phyloP scores from a whole-genome alignment of 2,113 vertebrate species.

The Dromiciops gliroides region DNA sequence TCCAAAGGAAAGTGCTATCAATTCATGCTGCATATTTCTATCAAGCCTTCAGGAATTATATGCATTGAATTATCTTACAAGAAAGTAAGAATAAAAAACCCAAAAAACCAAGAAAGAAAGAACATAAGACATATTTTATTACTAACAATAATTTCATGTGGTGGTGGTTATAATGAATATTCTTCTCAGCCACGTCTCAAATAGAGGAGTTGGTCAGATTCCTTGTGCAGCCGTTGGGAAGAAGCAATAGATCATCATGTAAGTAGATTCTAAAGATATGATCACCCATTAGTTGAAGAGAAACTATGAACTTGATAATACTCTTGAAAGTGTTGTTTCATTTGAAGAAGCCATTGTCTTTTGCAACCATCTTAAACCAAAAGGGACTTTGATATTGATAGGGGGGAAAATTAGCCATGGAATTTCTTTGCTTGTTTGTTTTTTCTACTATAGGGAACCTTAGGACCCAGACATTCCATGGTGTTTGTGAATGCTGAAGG shows the following conservation, averaged over 20 bases:
- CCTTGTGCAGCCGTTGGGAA: background rate
- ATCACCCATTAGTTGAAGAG: background rate
- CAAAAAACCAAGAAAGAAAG: no score
- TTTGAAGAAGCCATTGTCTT: background rate
- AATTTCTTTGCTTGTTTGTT: background rate
- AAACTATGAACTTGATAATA: background rate
- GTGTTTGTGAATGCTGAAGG: background rate
- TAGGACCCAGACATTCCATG: background rate
- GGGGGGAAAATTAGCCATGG: background rate
- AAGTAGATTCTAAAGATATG: background rate
- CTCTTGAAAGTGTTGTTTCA: background rate
- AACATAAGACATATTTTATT: background rate
- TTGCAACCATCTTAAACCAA: background rate
- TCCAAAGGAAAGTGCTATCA: background rate
- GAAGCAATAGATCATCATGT: background rate
- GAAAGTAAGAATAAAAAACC: no score
- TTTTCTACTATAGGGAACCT: background rate
- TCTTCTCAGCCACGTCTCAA: background rate
- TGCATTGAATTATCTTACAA: background rate
- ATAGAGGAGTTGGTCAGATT: background rate
- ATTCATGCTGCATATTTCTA: background rate
- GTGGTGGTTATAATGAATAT: background rate
- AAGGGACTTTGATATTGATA: background rate
- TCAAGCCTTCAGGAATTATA: background rate
- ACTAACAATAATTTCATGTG: background rate